Evolutionary conservation across 1,140 invertebrate genomes (phyloP).

Genomic region (Coelopa frigida): DNA sequence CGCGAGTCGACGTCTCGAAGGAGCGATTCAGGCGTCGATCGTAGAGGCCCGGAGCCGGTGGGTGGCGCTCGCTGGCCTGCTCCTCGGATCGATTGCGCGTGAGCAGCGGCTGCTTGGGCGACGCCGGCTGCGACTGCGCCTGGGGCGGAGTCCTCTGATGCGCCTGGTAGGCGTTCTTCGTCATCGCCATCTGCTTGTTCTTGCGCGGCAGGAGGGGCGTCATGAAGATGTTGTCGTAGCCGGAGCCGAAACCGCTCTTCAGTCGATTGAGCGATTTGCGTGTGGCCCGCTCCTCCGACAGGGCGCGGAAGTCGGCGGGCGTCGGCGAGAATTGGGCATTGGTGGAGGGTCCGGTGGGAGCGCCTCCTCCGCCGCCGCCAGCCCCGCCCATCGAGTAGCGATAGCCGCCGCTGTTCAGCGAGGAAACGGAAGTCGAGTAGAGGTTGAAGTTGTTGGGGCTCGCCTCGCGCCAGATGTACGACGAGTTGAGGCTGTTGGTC

Average conservation of each 20-base stretch:
- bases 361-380: neutral
- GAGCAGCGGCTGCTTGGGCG: conserved; percentile 15
- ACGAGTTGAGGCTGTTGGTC: conserved; percentile 40
- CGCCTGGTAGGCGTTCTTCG: conserved; percentile 15
- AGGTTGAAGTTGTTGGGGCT: conserved; percentile 44
- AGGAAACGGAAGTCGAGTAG: conserved; percentile 41
- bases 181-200: conserved; percentile 27
- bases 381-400: conserved; percentile 24
- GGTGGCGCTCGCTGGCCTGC: conserved; percentile 12
- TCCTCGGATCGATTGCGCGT: conserved; percentile 11
- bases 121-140: conserved; percentile 15
- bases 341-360: conserved; percentile 2
- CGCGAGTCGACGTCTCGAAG: conserved; percentile 36
- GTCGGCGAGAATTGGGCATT: conserved; percentile 29
- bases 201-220: conserved; percentile 40
- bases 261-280: conserved; percentile 35
- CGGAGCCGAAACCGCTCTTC: conserved; percentile 42
- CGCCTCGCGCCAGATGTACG: conserved; percentile 43
- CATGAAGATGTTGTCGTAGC: conserved; percentile 42
- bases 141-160: neutral
- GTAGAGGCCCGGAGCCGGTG: conserved; percentile 33
- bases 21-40: conserved; percentile 42
- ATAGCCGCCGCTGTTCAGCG: conserved; percentile 25
- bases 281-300: conserved; percentile 38
- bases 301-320: conserved; percentile 36